Evolutionary conservation across 2,888 invertebrate species (phyloP).

Genomic region (Thalpophila matura): DNA sequence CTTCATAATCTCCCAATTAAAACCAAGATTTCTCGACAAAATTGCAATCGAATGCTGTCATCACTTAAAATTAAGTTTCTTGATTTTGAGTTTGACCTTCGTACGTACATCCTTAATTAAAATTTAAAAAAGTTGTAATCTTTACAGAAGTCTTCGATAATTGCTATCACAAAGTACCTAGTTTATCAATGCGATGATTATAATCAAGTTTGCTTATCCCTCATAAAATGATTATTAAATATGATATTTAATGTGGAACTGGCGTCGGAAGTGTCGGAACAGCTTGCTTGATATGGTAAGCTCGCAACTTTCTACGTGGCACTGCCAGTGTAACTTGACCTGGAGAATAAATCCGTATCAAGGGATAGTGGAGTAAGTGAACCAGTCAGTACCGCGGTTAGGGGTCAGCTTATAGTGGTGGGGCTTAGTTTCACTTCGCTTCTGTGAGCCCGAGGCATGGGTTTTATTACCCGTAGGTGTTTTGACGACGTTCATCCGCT

Average conservation of each 20-base stretch:
- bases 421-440: constrained; percentile 79
- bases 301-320: constrained; percentile 79
- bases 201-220: constrained; percentile 60
- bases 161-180: constrained; percentile 32
- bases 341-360: constrained; percentile 58
- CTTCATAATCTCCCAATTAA: constrained; percentile 49
- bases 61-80: constrained; percentile 29
- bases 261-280: constrained; percentile 65
- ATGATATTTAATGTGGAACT: constrained; percentile 76
- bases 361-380: constrained; percentile 7
- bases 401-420: constrained; percentile 69
- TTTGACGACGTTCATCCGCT: constrained; percentile 70
- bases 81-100: constrained; percentile 26
- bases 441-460: constrained; percentile 80
- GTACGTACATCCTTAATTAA: constrained; percentile 49
- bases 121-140: constrained; percentile 21
- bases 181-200: constrained; percentile 54
- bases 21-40: constrained; percentile 43
- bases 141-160: constrained; percentile 25
- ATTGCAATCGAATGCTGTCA: constrained; percentile 15
- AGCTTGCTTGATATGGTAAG: constrained; percentile 81
- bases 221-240: constrained; percentile 72
- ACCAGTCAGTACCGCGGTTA: constrained; percentile 38
- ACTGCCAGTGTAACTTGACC: constrained; percentile 69
- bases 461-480: constrained; percentile 79